These are phyloP conservation scores for Sinocyclocheilus maitianheensis DNA, from an alignment of 2,113 vertebrate genomes.

Conservation along the genomic window DNA sequence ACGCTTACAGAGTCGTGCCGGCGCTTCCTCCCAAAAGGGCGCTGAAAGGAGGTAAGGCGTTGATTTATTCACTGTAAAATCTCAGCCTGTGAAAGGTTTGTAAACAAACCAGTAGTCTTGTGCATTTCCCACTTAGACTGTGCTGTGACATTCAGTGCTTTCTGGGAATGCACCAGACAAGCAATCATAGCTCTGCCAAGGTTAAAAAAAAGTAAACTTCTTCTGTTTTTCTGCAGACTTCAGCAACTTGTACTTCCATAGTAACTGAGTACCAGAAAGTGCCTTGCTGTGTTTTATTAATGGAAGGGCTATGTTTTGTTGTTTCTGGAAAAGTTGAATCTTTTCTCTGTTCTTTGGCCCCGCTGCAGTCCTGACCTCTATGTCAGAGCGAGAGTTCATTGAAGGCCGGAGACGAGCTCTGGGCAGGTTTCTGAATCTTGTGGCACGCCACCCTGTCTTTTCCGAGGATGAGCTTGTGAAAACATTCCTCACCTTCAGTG, in stretches of 20 bases:
- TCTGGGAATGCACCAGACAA: slow-evolving; percentile 13
- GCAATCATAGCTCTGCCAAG: background rate
- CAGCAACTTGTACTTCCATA: slow-evolving; percentile 20
- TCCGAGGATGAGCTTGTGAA: slow-evolving; percentile 88
- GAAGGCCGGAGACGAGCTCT: slow-evolving; percentile 88
- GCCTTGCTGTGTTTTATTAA: background rate
- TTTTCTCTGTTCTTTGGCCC: slow-evolving; percentile 44
- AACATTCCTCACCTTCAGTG: slow-evolving; percentile 90
- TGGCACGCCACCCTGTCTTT: slow-evolving; percentile 92
- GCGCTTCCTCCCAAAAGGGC: slow-evolving; percentile 92
- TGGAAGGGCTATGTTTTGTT: background rate
- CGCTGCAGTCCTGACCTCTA: slow-evolving; percentile 65
- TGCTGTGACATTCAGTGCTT: slow-evolving; percentile 19
- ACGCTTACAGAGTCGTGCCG: slow-evolving; percentile 92
- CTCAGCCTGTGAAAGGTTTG: background rate
- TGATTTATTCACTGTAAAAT: slow-evolving; percentile 2
- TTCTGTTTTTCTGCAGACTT: slow-evolving; percentile 15
- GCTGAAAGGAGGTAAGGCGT: slow-evolving; percentile 87
- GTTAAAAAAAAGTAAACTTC: slow-evolving; percentile 15
- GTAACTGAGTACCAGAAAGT: slow-evolving; percentile 6
- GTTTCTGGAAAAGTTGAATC: slow-evolving; percentile 18
- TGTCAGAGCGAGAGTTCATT: slow-evolving; percentile 93
- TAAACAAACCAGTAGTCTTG: slow-evolving; percentile 18
- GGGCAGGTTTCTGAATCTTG: slow-evolving; percentile 89
- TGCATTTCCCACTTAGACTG: background rate